Evolutionary conservation across 2,113 vertebrate species (phyloP).

Genomic region (Saccopteryx bilineata): DNA sequence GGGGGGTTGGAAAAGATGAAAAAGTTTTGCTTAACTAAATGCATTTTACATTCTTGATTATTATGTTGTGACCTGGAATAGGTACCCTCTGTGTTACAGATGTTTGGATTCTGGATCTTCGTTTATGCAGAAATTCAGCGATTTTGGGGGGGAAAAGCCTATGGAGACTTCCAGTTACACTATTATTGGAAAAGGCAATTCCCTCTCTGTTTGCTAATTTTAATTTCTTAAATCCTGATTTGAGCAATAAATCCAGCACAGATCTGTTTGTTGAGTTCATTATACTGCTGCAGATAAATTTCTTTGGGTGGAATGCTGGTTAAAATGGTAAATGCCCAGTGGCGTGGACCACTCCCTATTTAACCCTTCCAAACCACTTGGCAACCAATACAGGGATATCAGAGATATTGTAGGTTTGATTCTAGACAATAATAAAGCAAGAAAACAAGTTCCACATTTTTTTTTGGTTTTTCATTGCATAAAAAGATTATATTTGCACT

Average conservation of each 20-base stretch:
- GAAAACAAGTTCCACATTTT: background rate
- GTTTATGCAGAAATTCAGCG: background rate
- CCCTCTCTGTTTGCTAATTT: background rate
- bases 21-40: background rate
- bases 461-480: background rate
- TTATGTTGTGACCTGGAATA: background rate
- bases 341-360: background rate
- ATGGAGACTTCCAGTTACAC: background rate
- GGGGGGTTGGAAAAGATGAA: background rate
- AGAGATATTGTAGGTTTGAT: background rate
- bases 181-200: background rate
- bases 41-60: background rate
- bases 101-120: background rate
- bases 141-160: background rate
- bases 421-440: background rate
- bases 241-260: background rate
- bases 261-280: background rate
- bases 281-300: background rate
- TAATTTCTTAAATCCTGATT: background rate
- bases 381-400: background rate
- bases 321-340: background rate
- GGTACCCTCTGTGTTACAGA: background rate
- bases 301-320: background rate
- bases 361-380: accelerated
- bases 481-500: background rate